phyloP scores from a whole-genome alignment of 2,113 vertebrate genomes.

The Dicentrarchus labrax region DNA sequence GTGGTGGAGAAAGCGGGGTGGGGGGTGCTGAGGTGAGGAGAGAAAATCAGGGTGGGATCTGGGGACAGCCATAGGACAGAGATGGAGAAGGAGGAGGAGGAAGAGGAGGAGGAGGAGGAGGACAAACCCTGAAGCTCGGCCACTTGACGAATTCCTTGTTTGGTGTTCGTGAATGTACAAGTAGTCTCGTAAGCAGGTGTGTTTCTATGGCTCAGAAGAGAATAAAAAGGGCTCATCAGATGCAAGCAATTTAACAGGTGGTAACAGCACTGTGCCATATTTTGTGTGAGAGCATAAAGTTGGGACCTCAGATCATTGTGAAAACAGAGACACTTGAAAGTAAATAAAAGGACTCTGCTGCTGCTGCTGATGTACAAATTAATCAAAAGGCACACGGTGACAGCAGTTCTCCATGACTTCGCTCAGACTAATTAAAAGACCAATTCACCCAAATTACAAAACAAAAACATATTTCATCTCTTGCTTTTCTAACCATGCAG shows the following conservation, averaged over 20 bases:
- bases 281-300: neutral
- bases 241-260: constrained; percentile 31
- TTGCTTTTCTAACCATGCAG: neutral
- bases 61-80: constrained; percentile 68
- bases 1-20: neutral
- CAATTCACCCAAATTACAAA: constrained; percentile 11
- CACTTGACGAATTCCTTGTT: constrained; percentile 47
- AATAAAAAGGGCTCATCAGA: constrained; percentile 37
- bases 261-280: constrained; percentile 10
- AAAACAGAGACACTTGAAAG: constrained; percentile 31
- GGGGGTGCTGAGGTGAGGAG: constrained; percentile 45
- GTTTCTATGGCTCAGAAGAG: constrained; percentile 12
- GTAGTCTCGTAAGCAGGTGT: constrained; percentile 40
- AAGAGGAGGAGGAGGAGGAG: constrained; percentile 5
- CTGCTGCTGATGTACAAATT: neutral
- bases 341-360: constrained; percentile 25
- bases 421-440: constrained; percentile 18
- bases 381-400: constrained; percentile 10
- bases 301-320: constrained; percentile 8
- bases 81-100: constrained; percentile 6
- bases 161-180: constrained; percentile 25
- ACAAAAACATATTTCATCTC: neutral
- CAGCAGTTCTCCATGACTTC: neutral
- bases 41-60: constrained; percentile 37
- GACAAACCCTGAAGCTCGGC: constrained; percentile 15